These are phyloP conservation scores for Laticauda laticaudata DNA, from an alignment of 2,113 vertebrate species.

Conservation along the genomic window DNA sequence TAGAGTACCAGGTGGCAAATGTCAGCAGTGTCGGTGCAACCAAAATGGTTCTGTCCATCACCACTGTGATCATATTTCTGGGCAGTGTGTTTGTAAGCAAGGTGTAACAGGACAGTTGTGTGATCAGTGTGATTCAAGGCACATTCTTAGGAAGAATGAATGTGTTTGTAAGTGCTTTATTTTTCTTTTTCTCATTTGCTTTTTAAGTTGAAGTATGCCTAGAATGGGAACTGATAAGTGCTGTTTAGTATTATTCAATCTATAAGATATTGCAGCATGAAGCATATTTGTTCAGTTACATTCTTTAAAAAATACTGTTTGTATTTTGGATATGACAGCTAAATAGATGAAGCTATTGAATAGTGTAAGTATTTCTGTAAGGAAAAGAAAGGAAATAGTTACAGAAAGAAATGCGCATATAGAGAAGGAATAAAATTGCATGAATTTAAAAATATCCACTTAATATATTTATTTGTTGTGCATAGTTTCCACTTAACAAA, in stretches of 20 bases:
- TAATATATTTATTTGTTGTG: not conserved
- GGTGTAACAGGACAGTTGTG: constrained; percentile 83
- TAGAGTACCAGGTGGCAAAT: constrained; percentile 63
- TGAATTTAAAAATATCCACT: not conserved
- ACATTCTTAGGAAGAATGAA: constrained; percentile 72
- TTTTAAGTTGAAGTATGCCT: not conserved
- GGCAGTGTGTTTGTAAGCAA: constrained; percentile 81
- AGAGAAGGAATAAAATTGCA: not conserved
- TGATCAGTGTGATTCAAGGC: constrained; percentile 79
- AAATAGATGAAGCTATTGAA: not conserved
- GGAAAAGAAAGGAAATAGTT: not conserved
- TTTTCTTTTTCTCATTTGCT: not conserved
- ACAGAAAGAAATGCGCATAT: not conserved
- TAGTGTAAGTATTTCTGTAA: not conserved
- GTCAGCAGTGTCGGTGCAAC: constrained; percentile 78
- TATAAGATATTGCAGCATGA: not conserved
- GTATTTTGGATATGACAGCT: not conserved
- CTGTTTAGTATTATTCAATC: not conserved
- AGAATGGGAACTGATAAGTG: too few relatives aligned
- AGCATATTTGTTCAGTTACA: not conserved
- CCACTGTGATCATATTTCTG: constrained; percentile 73
- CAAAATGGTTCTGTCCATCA: constrained; percentile 71
- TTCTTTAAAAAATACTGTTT: not conserved
- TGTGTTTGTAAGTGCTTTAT: constrained; percentile 83
- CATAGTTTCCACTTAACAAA: not conserved